Evolutionary conservation across 2,888 invertebrate species (phyloP).

Genomic region (Nomada goodeniana): DNA sequence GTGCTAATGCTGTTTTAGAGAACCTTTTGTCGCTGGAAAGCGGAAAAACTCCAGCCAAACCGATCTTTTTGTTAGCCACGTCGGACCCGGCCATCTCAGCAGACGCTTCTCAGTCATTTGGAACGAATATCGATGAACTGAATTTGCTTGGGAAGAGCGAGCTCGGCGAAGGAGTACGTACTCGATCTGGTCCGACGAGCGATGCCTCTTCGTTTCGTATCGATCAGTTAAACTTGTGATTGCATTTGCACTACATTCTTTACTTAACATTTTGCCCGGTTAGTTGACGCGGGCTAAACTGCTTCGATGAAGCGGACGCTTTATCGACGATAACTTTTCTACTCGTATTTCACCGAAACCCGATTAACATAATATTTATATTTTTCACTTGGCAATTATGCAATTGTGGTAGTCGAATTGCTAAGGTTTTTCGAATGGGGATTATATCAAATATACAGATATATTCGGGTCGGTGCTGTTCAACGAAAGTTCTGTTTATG

Average conservation of each 20-base stretch:
- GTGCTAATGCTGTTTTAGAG: conserved; percentile 55
- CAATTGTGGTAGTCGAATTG: too few species aligned
- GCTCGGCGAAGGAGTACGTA: conserved; percentile 47
- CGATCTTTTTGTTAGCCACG: neutral
- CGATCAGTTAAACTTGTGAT: conserved; percentile 74
- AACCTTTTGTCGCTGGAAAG: conserved; percentile 63
- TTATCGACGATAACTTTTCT: too few species aligned
- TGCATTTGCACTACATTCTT: conserved; percentile 21
- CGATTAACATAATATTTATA: too few species aligned
- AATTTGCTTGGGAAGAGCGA: conserved; percentile 74
- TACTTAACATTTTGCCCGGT: neutral
- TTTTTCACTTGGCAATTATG: too few species aligned
- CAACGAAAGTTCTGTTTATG: too few species aligned
- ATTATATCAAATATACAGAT: too few species aligned
- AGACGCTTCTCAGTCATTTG: conserved; percentile 34
- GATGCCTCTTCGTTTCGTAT: conserved; percentile 68
- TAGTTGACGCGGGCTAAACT: too few species aligned
- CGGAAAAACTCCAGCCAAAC: neutral
- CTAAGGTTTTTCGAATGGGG: too few species aligned
- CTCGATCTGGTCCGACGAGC: conserved; percentile 40
- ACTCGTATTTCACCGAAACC: too few species aligned
- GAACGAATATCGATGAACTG: conserved; percentile 66
- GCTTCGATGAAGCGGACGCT: too few species aligned
- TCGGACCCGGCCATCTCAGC: neutral
- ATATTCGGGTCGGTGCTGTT: too few species aligned